These are phyloP conservation scores for Chamaetylas fuelleborni DNA, from an alignment of 2,113 vertebrate species.

Conservation along the genomic window DNA sequence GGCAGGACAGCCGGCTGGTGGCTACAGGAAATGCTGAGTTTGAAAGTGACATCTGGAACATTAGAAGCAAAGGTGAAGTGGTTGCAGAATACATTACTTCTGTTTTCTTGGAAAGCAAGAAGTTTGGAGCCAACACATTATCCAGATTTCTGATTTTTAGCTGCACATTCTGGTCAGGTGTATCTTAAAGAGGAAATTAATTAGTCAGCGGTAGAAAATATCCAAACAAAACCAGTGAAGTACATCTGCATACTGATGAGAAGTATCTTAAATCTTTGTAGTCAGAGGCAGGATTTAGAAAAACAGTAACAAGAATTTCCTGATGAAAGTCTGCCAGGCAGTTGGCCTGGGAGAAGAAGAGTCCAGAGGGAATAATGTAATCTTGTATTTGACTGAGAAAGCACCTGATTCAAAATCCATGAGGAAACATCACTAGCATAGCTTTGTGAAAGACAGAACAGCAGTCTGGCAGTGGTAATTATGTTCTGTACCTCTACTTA, in stretches of 20 bases:
- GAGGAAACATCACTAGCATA: not conserved
- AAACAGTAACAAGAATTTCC: slow-evolving; percentile 42
- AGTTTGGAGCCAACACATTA: not conserved
- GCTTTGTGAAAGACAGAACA: not conserved
- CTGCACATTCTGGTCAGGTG: slow-evolving; percentile 14
- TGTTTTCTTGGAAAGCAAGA: not conserved
- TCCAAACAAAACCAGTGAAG: slow-evolving; percentile 1
- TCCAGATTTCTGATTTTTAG: not conserved
- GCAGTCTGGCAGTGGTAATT: not conserved
- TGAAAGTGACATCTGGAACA: not conserved
- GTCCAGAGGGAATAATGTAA: not conserved
- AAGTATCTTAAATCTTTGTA: slow-evolving; percentile 4
- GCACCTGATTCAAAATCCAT: slow-evolving; percentile 6
- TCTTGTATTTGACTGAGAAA: not conserved
- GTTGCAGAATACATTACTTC: not conserved
- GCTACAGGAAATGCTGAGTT: not conserved
- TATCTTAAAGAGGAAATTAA: slow-evolving; percentile 48
- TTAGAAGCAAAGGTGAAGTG: not conserved
- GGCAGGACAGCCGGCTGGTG: not conserved
- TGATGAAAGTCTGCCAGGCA: slow-evolving; percentile 4
- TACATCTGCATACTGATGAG: slow-evolving; percentile 39
- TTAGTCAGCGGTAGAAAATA: slow-evolving; percentile 43
- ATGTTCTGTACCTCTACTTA: not conserved
- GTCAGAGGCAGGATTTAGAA: slow-evolving; percentile 41
- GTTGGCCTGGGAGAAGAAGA: not conserved